phyloP scores from a whole-genome alignment of 1,140 invertebrate genomes.

The Drosophila funebris region DNA sequence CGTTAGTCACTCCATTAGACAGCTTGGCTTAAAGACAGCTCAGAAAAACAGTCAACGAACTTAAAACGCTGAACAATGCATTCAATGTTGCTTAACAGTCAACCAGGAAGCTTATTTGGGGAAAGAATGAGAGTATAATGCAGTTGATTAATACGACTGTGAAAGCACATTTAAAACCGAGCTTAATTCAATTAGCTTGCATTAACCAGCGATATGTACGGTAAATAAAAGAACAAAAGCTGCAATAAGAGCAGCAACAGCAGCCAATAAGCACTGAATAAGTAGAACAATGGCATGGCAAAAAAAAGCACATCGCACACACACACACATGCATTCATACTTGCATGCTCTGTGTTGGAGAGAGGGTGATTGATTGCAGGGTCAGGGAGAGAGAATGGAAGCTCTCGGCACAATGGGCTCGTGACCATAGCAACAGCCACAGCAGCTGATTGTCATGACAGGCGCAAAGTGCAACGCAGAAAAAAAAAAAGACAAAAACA shows the following conservation, averaged over 20 bases:
- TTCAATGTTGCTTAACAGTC: background rate
- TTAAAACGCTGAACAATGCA: slow-evolving; percentile 9
- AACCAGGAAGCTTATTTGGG: slow-evolving; percentile 35
- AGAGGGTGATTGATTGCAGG: slow-evolving; percentile 23
- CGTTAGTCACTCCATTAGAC: background rate
- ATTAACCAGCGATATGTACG: slow-evolving; percentile 21
- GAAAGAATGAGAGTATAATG: background rate
- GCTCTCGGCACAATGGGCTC: slow-evolving; percentile 17
- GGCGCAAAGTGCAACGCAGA: slow-evolving; percentile 26
- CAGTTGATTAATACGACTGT: slow-evolving; percentile 30
- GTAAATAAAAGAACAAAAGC: slow-evolving; percentile 74
- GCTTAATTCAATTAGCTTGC: slow-evolving; percentile 70
- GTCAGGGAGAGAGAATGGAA: background rate
- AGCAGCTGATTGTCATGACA: slow-evolving; percentile 38
- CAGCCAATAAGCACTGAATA: slow-evolving; percentile 37
- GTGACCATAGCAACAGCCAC: slow-evolving; percentile 13
- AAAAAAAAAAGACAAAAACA: slow-evolving; percentile 17
- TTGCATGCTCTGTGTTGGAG: background rate
- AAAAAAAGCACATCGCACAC: slow-evolving; percentile 16
- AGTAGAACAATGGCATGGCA: slow-evolving; percentile 53
- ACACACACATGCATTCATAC: background rate
- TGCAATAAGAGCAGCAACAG: slow-evolving; percentile 35
- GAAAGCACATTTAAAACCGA: slow-evolving; percentile 22
- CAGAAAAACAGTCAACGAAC: slow-evolving; percentile 26
- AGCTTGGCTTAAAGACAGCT: background rate